phyloP scores from a whole-genome alignment of 2,113 vertebrate species.

The Microtus ochrogaster region DNA sequence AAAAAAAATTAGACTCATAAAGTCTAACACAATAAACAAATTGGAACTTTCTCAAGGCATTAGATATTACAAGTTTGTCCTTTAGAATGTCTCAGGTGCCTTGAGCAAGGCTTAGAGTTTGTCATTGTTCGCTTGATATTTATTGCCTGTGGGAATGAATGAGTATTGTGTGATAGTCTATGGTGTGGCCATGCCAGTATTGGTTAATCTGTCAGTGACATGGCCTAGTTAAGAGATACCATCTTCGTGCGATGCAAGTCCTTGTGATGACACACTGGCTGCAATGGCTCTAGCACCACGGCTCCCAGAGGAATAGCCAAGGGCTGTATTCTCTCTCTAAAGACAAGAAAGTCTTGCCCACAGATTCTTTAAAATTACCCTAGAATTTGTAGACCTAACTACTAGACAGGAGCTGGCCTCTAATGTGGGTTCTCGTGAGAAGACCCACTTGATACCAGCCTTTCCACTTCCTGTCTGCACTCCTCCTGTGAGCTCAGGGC shows the following conservation, averaged over 20 bases:
- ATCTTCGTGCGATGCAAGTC: accelerated
- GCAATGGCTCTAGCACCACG: neutral
- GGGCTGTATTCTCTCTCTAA: neutral
- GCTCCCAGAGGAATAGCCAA: neutral
- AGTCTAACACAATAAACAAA: neutral
- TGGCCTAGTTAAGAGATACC: neutral
- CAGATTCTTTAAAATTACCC: neutral
- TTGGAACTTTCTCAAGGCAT: neutral
- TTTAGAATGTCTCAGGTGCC: neutral
- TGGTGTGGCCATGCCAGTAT: neutral
- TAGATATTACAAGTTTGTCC: neutral
- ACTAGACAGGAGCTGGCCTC: neutral
- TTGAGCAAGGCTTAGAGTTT: neutral
- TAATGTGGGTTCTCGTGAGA: neutral
- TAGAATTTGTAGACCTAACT: neutral
- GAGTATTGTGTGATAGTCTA: neutral
- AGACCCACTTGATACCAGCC: neutral
- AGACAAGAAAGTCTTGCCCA: neutral
- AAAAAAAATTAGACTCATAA: neutral
- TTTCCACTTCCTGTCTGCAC: neutral
- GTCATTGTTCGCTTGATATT: neutral
- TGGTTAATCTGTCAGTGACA: neutral
- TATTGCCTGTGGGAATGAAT: neutral
- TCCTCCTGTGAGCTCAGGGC: neutral
- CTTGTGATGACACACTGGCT: neutral